Evolutionary conservation across 1,140 invertebrate species (phyloP), one percentile per base, ranked within the genome.

Genomic region (Parasteatoda tepidariorum): DNA sequence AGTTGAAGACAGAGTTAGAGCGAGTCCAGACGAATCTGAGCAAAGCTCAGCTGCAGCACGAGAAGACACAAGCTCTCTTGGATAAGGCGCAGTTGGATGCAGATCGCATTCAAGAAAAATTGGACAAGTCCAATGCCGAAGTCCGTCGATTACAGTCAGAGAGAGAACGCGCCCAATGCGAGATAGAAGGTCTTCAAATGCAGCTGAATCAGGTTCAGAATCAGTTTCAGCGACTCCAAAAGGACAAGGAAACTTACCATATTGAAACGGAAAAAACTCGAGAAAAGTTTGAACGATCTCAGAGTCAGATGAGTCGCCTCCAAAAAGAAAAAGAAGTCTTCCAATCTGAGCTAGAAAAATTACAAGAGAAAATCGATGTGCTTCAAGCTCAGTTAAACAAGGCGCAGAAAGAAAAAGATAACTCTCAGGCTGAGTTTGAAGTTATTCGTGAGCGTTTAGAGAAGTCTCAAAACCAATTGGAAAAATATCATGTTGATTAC

Each of bases 81-180:
- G 95, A 97, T 89, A 95, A 97, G 87, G 93, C 95, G 2, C 95
- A 97, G 89, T 94, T 94, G 73, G 96, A 97, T 86, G 92, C 94
- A n/a, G 96, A 97, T 89, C 95, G 96, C 34, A 70, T 95, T 82
- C 94, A 96, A 90, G 96, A 97, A 88, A 93, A 94, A 70, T 94
- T 95, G 48, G 96, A 97, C 87, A 96, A 97, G 86, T 90, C 93
- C 0, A 91, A 94, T 7, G 91, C 93, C 38, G 96, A 98, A 86
- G 89, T 97, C 75, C 92, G 96, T 86, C 91, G 96, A 86, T 93
- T 95, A 33, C 84, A 92, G 94, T 88, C 95, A 94, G 74, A 96
- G 94, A 76, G 88, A 33, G 96, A 98, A 86, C 92, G 96, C 87
- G 93, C 94, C 55, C 92, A 93, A 73, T 92, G 93, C 33, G 96